These are phyloP conservation scores for Sterna hirundo DNA, from an alignment of 2,113 vertebrate genomes.

Conservation along the genomic window DNA sequence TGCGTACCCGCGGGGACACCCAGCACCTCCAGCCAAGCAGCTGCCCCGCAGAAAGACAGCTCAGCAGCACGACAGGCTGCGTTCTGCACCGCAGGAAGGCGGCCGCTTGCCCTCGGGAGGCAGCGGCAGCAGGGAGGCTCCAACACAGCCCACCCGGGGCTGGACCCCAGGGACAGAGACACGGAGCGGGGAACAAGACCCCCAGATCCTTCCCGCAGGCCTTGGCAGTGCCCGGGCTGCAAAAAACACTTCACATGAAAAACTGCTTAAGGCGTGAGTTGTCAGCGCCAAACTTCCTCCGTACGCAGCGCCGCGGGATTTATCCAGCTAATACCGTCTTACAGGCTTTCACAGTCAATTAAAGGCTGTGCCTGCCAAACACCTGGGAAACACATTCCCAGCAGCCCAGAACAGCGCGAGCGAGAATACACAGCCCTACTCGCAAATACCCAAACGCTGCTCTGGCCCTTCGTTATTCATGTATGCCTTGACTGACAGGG, in stretches of 20 bases:
- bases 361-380: not conserved
- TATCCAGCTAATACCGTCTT: not conserved
- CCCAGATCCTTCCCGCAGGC: not conserved
- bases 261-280: not conserved
- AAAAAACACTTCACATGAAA: not conserved
- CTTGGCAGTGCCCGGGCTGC: not conserved
- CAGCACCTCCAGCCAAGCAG: not conserved
- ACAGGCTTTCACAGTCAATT: not conserved
- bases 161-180: not conserved
- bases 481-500: not conserved
- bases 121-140: accelerated
- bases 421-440: not conserved
- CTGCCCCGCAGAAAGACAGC: accelerated
- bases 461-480: accelerated
- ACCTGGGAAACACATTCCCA: not conserved
- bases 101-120: not conserved
- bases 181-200: too few relatives aligned
- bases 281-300: not conserved
- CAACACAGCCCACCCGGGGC: accelerated
- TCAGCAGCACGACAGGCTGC: not conserved
- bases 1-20: too few relatives aligned
- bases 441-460: too few relatives aligned
- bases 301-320: accelerated
- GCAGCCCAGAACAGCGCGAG: accelerated
- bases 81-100: accelerated